Percentiles rank a stretch among this genome's conserved stretches.
Conservation (phyloP, 2,113 vertebrate species). For the Empidonax alnorum region DNA sequence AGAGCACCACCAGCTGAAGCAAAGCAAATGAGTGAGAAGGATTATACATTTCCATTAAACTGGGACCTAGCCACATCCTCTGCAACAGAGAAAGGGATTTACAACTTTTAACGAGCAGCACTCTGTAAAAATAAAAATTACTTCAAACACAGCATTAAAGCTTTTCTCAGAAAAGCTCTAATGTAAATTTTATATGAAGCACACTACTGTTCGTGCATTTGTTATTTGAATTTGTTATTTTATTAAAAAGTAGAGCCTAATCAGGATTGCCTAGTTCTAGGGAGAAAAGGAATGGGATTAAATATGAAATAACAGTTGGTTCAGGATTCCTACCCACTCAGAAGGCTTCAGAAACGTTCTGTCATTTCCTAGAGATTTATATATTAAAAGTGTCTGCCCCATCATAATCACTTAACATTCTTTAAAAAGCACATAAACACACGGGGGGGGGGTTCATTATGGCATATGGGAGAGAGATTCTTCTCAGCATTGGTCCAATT, state of each 20-base stretch:
- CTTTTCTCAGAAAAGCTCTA: constrained; percentile 46
- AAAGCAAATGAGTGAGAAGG: not conserved
- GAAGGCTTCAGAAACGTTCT: constrained; percentile 26
- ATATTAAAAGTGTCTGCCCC: constrained; percentile 36
- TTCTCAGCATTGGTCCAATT: constrained; percentile 45
- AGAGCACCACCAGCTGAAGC: not conserved
- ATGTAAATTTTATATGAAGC: constrained; percentile 53
- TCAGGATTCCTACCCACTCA: constrained; percentile 29
- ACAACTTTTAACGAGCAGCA: constrained; percentile 46
- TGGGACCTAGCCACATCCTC: constrained; percentile 1
- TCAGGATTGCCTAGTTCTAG: constrained; percentile 9
- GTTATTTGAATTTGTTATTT: constrained; percentile 59
- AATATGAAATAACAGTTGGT: constrained; percentile 31
- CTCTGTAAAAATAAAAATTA: constrained; percentile 60
- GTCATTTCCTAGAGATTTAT: constrained; percentile 44
- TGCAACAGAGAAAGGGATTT: constrained; percentile 13
- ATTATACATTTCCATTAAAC: constrained; percentile 42
- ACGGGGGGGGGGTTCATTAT: not conserved
- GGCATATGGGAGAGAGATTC: constrained; percentile 15
- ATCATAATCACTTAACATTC: constrained; percentile 35
- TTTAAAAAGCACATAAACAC: constrained; percentile 59
- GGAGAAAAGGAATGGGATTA: constrained; percentile 44
- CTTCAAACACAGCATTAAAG: constrained; percentile 59
- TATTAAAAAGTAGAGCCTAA: constrained; percentile 52
- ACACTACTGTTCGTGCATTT: not conserved